These are phyloP conservation scores for Megastigmus dorsalis DNA, from an alignment of 2,888 invertebrate genomes.

Conservation along the genomic window DNA sequence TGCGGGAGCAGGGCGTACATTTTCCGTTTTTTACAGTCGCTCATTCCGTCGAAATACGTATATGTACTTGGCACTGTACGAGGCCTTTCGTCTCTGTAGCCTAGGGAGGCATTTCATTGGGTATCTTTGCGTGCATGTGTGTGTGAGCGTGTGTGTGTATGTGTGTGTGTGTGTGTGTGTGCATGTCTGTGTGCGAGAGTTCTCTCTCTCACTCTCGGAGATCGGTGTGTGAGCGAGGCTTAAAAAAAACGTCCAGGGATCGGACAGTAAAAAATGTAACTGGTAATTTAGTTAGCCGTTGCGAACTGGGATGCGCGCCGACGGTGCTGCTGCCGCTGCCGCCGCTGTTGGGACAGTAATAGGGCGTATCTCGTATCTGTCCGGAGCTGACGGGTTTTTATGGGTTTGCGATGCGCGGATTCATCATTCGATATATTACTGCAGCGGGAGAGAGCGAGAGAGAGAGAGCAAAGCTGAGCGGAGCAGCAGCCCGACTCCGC, in stretches of 20 bases:
- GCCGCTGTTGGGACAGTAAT: conserved; percentile 71
- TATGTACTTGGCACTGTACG: conserved; percentile 50
- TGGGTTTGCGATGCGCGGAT: conserved; percentile 72
- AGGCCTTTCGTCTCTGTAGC: conserved; percentile 55
- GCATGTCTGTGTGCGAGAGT: no score
- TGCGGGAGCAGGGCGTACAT: background rate
- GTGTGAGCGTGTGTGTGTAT: no score
- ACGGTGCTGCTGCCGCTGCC: conserved; percentile 51
- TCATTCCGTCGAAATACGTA: conserved; percentile 45
- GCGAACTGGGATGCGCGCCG: conserved; percentile 61
- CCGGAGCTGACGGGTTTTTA: conserved; percentile 72
- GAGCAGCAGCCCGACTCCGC: conserved; percentile 42
- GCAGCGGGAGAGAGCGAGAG: no score
- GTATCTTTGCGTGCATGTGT: no score
- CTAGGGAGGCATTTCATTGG: conserved; percentile 70
- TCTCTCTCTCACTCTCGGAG: no score
- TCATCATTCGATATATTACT: conserved; percentile 73
- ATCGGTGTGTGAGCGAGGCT: conserved; percentile 30
- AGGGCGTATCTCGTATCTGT: conserved; percentile 74
- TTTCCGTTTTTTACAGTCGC: conserved; percentile 44
- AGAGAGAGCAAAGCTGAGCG: no score
- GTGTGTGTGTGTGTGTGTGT: no score
- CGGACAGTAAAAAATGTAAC: conserved; percentile 74
- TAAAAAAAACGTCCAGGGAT: conserved; percentile 68
- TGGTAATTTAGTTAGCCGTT: conserved; percentile 73